A percentile compares a stretch with the other conserved stretches of the same genome.
phyloP scores from a whole-genome alignment of 2,113 vertebrate genomes.

The Crotalus tigris region DNA sequence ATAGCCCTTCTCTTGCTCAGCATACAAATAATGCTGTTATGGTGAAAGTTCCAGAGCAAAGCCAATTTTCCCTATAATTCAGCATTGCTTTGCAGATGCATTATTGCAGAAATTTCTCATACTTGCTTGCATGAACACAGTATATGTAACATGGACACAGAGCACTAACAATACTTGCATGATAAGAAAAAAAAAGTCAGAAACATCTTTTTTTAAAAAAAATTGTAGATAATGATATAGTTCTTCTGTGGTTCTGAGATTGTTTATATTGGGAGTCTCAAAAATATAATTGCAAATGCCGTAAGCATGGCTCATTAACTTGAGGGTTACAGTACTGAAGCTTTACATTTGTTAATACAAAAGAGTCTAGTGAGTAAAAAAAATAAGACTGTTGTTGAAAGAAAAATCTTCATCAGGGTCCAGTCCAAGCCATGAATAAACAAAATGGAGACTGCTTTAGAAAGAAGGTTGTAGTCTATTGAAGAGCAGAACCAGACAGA shows the following conservation, averaged over 20 bases:
- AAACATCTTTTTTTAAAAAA: neutral
- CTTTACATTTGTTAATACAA: neutral
- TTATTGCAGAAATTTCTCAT: neutral
- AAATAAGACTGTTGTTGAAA: neutral
- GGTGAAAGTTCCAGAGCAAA: neutral
- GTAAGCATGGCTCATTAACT: neutral
- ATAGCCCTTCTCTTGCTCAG: neutral
- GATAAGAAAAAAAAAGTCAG: neutral
- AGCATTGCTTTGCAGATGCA: neutral
- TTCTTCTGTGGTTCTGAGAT: neutral
- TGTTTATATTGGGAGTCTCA: neutral
- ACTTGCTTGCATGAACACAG: neutral
- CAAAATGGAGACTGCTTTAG: too few species aligned
- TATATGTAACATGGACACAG: neutral
- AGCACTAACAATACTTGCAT: neutral
- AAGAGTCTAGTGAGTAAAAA: neutral
- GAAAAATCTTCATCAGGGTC: too few species aligned
- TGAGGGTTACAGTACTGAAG: neutral
- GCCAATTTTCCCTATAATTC: neutral
- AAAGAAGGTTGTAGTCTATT: too few species aligned
- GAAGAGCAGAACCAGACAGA: too few species aligned
- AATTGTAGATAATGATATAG: neutral
- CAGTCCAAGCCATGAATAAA: too few species aligned
- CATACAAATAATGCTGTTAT: neutral
- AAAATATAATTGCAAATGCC: neutral